phyloP scores from a whole-genome alignment of 2,797 vertebrate genomes.

The Corythornis leucogaster region DNA sequence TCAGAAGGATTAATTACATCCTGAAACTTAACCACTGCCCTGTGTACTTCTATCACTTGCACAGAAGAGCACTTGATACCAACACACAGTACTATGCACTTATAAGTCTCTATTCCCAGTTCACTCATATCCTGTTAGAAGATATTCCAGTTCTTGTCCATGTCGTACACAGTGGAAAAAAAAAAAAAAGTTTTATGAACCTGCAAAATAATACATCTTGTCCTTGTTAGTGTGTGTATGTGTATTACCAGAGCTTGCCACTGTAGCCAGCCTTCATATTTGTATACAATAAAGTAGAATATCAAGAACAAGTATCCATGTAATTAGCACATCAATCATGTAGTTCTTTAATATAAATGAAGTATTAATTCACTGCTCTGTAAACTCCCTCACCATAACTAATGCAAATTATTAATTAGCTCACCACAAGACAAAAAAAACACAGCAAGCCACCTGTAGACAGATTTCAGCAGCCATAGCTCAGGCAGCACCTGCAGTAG shows the following conservation, averaged over 20 bases:
- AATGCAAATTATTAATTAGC: constrained; percentile 42
- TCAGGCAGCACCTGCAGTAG: not conserved
- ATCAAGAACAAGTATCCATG: constrained; percentile 9
- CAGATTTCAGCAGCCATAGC: not conserved
- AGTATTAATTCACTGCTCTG: constrained; percentile 30
- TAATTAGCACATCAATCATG: constrained; percentile 61
- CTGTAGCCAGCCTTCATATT: constrained; percentile 25
- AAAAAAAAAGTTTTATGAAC: not conserved
- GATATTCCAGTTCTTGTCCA: not conserved
- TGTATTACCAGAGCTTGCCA: not conserved
- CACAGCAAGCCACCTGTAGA: not conserved
- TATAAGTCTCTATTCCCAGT: not conserved
- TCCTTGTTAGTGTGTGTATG: not conserved
- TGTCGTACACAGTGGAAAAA: not conserved
- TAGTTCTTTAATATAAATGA: constrained; percentile 16
- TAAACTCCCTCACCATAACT: not conserved
- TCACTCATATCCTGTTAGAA: not conserved
- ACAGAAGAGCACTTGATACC: not conserved
- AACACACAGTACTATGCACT: not conserved
- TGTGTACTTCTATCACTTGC: not conserved
- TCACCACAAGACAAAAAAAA: not conserved
- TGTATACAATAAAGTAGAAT: constrained; percentile 29
- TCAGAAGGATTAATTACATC: constrained; percentile 15
- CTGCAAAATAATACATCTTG: constrained; percentile 11
- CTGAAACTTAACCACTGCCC: not conserved